Percentiles rank a stretch among this genome's conserved stretches.
Conservation (phyloP, 2,888 invertebrate species). For the Caenorhabditis sp. region DNA sequence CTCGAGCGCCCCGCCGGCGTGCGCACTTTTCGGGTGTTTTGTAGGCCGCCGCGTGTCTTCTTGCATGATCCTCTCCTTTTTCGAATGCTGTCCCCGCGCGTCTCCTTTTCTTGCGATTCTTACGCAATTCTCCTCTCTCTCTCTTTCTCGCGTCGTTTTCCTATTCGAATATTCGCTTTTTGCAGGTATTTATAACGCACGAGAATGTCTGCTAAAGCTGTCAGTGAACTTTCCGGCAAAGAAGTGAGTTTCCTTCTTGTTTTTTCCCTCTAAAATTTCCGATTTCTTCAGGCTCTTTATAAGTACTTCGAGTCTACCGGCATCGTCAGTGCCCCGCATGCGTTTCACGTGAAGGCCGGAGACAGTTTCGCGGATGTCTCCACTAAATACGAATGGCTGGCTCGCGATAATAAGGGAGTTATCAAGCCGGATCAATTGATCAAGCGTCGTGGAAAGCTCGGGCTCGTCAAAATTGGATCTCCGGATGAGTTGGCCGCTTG, state of each 20-base stretch:
- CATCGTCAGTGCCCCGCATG: constrained; percentile 73
- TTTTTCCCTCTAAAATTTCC: not conserved
- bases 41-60: constrained; percentile 48
- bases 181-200: constrained; percentile 21
- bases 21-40: constrained; percentile 52
- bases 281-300: constrained; percentile 69
- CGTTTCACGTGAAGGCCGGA: constrained; percentile 73
- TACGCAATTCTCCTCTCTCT: constrained; percentile 14
- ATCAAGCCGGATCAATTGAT: constrained; percentile 99
- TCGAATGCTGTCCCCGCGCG: constrained; percentile 30
- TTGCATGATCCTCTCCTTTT: constrained; percentile 32
- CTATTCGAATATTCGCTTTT: not conserved
- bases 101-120: constrained; percentile 23
- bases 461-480: constrained; percentile 95
- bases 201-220: constrained; percentile 80
- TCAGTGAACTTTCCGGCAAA: constrained; percentile 80
- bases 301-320: constrained; percentile 72
- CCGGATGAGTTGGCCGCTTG: constrained; percentile 90
- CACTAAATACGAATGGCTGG: constrained; percentile 71
- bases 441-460: constrained; percentile 97
- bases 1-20: constrained; percentile 46
- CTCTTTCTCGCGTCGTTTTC: not conserved
- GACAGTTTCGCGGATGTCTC: constrained; percentile 72
- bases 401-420: constrained; percentile 89
- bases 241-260: constrained; percentile 64